Base-by-base conservation (phyloP, 2,888 invertebrate genomes). In the Polydesmus complanatus region DNA sequence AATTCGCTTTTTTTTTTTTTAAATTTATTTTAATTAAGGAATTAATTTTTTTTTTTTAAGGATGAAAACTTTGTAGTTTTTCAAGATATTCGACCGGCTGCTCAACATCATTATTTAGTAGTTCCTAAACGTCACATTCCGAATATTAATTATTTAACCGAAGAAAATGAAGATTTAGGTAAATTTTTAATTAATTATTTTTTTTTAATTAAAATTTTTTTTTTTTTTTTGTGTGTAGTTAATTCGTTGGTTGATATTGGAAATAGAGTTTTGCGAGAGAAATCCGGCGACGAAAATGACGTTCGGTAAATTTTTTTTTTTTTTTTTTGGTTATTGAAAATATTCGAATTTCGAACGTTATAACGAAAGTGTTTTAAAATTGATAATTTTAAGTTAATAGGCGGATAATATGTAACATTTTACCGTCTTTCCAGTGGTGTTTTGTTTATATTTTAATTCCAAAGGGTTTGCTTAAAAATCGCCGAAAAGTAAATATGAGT, bases 61-160 rank as follows among this genome's bases (percentile, higher is more conserved):
- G 69, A 72, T 68, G 85, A 88, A 0, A 81, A 85, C 53, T 75
- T 86, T 49, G 79, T 85, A 8, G 84, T 88, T 47, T 91, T 94
- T 70, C 80, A 82, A 47, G 93, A 94, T 70, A 90, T 83, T 22
- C 83, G 83, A 70, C 94, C 94, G 2, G 89, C 86, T 0, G 80
- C 88, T 0, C 80, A 79, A 18, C 81, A 84, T 73, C 94, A 95
- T 71, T 83, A 84, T 69, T 77, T 94, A 63, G 82, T 88, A 19
- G 78, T 90, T 37, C 82, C 90, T 0, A 86, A 84, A 70, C 75
- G 77, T 51, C 94, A 95, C 72, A 84, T 89, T 62, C 77, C 79
- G 23, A 85, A 86, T 75, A 83, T 82, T 0, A 88, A 85, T 72
- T 72, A 72, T n/a, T 76, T 93, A 37, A 80, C 77, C 47, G 69